Evolutionary conservation across 2,113 vertebrate genomes (phyloP).

Genomic region (Catharus bicknelli): DNA sequence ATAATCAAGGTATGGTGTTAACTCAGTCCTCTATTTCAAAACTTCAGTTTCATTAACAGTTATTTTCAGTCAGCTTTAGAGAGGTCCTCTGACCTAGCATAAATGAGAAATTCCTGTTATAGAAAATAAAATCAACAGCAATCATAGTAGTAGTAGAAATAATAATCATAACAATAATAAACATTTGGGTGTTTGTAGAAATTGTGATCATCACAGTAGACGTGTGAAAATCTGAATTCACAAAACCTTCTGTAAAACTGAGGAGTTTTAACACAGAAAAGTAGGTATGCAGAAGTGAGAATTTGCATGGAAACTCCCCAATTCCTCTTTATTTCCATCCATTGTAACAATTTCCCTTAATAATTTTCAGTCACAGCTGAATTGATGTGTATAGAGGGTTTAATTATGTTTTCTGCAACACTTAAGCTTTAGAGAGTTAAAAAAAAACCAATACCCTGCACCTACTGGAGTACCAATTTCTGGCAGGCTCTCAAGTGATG

Average conservation of each 20-base stretch:
- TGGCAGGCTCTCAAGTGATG: background rate
- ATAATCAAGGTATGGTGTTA: background rate
- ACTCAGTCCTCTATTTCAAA: background rate
- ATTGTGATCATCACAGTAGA: background rate
- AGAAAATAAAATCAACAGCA: no score
- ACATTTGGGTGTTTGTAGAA: background rate
- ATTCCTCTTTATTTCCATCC: background rate
- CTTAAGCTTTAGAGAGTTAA: background rate
- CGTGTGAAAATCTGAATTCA: background rate
- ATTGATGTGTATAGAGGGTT: background rate
- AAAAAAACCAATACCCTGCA: background rate
- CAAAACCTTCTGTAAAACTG: background rate
- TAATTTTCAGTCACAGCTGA: conserved; percentile 6
- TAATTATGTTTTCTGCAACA: background rate
- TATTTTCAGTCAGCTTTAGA: background rate
- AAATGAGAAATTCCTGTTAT: background rate
- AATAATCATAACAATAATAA: background rate
- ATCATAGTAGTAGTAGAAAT: background rate
- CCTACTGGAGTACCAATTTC: background rate
- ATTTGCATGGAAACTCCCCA: background rate
- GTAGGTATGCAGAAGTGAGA: background rate
- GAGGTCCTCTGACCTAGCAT: background rate
- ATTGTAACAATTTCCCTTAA: background rate
- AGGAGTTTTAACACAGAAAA: background rate
- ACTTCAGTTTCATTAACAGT: background rate